These are phyloP conservation scores for Orius insidiosus DNA, from an alignment of 1,140 invertebrate genomes.

Conservation along the genomic window DNA sequence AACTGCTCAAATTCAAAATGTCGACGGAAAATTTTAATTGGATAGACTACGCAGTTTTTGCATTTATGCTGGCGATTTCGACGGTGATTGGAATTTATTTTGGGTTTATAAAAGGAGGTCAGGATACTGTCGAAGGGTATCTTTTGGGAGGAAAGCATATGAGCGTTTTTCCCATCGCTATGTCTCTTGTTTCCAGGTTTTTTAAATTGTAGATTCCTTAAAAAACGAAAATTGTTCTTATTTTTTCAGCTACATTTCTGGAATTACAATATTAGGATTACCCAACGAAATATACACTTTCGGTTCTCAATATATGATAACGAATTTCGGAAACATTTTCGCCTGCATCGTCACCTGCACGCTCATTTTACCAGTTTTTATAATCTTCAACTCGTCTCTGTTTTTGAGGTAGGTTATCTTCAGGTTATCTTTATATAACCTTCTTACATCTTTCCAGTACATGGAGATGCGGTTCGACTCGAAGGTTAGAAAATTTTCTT, in stretches of 20 bases:
- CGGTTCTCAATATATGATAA: conserved; percentile 64
- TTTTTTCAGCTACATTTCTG: conserved; percentile 59
- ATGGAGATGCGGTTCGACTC: neutral
- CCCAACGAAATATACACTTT: conserved; percentile 75
- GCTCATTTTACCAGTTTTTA: too few species aligned
- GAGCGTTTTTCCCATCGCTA: conserved; percentile 58
- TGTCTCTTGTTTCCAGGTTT: conserved; percentile 63
- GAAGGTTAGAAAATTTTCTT: neutral
- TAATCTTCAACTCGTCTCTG: too few species aligned
- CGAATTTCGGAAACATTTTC: conserved; percentile 43
- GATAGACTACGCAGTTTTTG: conserved; percentile 40
- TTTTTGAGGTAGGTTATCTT: neutral
- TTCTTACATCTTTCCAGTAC: conserved; percentile 2
- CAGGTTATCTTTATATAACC: neutral
- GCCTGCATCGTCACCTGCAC: conserved; percentile 40
- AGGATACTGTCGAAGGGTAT: conserved; percentile 42
- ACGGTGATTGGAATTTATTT: conserved; percentile 45
- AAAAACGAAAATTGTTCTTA: too few species aligned
- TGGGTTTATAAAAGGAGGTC: conserved; percentile 34
- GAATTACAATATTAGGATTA: conserved; percentile 71
- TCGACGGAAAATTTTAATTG: conserved; percentile 24
- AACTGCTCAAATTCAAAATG: too few species aligned
- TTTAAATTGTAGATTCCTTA: neutral
- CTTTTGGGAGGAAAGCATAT: conserved; percentile 50
- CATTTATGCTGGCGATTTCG: conserved; percentile 38